Percentiles rank a stretch among this genome's conserved stretches.
phyloP scores from a whole-genome alignment of 2,113 vertebrate genomes.

The Cephalopholis sonnerati region DNA sequence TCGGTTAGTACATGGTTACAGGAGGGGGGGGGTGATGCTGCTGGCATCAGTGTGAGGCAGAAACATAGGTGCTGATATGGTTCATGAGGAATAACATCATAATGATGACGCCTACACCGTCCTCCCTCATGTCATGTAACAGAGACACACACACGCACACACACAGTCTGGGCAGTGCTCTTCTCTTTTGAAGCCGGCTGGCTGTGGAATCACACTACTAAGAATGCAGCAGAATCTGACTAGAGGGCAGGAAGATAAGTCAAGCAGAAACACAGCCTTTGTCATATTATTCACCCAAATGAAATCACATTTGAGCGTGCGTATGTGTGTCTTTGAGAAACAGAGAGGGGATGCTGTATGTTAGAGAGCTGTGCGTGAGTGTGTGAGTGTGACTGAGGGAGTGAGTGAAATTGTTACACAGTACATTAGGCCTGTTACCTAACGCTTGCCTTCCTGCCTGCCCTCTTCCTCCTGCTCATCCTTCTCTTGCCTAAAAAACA shows the following conservation, averaged over 20 bases:
- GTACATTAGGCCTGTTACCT: constrained; percentile 71
- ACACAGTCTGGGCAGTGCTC: constrained; percentile 17
- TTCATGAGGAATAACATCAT: neutral
- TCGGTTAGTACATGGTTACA: neutral
- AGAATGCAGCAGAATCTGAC: constrained; percentile 30
- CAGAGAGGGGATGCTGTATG: constrained; percentile 25
- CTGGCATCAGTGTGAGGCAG: neutral
- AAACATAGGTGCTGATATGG: neutral
- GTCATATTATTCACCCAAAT: constrained; percentile 60
- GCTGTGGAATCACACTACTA: constrained; percentile 5
- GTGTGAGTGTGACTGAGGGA: constrained; percentile 41
- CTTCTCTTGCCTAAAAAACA: constrained; percentile 53
- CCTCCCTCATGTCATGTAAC: constrained; percentile 6
- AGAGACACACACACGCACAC: constrained; percentile 19
- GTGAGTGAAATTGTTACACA: constrained; percentile 64
- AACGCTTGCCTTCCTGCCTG: constrained; percentile 57
- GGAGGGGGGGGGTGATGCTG: no score
- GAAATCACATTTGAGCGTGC: constrained; percentile 50
- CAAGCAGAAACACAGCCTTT: constrained; percentile 58
- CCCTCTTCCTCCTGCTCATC: constrained; percentile 62
- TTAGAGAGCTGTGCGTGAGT: constrained; percentile 24
- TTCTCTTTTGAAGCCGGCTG: constrained; percentile 26
- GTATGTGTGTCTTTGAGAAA: constrained; percentile 46
- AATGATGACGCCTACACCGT: constrained; percentile 2
- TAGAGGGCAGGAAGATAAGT: constrained; percentile 44